Conservation (phyloP, 2,888 invertebrate genomes). For the Hirtodrosophila alboralis region DNA sequence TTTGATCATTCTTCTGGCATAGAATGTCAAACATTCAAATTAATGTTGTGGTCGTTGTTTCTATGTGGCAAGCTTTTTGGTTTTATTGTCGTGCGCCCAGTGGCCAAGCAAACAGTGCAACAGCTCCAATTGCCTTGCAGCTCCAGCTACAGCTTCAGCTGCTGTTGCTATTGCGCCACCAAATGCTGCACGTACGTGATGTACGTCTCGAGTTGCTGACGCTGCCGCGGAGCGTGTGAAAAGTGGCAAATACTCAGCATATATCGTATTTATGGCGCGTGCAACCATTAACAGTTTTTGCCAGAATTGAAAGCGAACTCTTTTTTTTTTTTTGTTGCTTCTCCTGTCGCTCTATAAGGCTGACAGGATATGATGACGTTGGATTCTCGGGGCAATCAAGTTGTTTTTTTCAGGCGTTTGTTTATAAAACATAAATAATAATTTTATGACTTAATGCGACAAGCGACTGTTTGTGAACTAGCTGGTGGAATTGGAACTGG, state of each 20-base stretch:
- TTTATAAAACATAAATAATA: slow-evolving; percentile 77
- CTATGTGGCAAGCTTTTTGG: slow-evolving; percentile 13
- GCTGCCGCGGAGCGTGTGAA: slow-evolving; percentile 58
- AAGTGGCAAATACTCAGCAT: slow-evolving; percentile 44
- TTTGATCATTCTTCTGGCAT: slow-evolving; percentile 60
- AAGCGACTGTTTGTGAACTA: slow-evolving; percentile 22
- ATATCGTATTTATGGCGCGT: slow-evolving; percentile 59
- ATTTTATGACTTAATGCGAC: slow-evolving; percentile 80
- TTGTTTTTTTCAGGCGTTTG: slow-evolving; percentile 26
- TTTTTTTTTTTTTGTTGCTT: too few species aligned
- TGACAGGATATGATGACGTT: slow-evolving; percentile 2
- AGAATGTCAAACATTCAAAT: slow-evolving; percentile 69
- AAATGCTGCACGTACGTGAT: slow-evolving; percentile 16
- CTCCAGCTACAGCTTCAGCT: slow-evolving; percentile 13
- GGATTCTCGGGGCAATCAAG: slow-evolving; percentile 29
- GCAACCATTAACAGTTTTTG: slow-evolving; percentile 68
- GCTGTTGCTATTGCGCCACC: slow-evolving; percentile 1
- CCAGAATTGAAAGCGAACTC: slow-evolving; percentile 45
- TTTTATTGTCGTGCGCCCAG: slow-evolving; percentile 48
- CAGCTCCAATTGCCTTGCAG: slow-evolving; percentile 28
- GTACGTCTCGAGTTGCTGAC: slow-evolving; percentile 36
- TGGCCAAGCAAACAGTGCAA: too few species aligned
- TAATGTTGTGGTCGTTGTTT: slow-evolving; percentile 37
- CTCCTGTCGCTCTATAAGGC: not conserved
- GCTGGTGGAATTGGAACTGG: slow-evolving; percentile 21